Base-by-base conservation (phyloP, 2,113 vertebrate species). In the Lophius piscatorius region DNA sequence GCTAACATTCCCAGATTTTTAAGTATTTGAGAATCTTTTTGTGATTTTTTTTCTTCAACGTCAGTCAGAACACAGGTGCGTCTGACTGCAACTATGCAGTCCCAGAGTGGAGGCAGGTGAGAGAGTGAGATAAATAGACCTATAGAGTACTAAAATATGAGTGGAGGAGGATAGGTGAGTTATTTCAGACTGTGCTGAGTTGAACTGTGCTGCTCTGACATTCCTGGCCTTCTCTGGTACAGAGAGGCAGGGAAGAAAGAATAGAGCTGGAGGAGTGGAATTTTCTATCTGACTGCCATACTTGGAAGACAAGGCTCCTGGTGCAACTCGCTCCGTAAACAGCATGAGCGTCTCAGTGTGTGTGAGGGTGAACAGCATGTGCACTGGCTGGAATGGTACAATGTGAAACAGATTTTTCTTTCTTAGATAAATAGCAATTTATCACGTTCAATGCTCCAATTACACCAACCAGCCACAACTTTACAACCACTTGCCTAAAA, bases 221-320 rank as follows among this genome's bases (percentile, higher is more conserved):
- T 89, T 88, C 87, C 84, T 79, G 69, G 70, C 81, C 85, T 84
- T 87, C 73, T 82, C 79, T 80, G 81, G 77, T 71, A 20, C 73
- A 63, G 79, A 48, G 50, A 42, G 63, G 56, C 49, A 45, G 70
- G 18, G 62, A 28, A 38, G 56, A 70, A 65, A 59, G 64, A 58
- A 76, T 38, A 46, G 58, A 44, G 60, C 70, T 20, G 65, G 76
- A 76, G 69, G 81, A 83, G 76, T 68, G 52, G 69, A 61, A 64
- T 56, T 52, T 61, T 80, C 62, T 63, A 69, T 72, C 85, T 60
- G 45, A 81, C 69, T 78, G 82, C 87, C 88, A 82, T 90, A 90
- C 87, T 85, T 84, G 87, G 88, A 80, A 86, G 67, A 77, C 75
- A 2, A 66, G 42, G 44, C 61, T 79, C 59, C 59, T 72, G 55